Percentiles rank a stretch among this genome's conserved stretches.
These are phyloP conservation scores for Dascyllus trimaculatus DNA, from an alignment of 2,113 vertebrate species.

Conservation along the genomic window DNA sequence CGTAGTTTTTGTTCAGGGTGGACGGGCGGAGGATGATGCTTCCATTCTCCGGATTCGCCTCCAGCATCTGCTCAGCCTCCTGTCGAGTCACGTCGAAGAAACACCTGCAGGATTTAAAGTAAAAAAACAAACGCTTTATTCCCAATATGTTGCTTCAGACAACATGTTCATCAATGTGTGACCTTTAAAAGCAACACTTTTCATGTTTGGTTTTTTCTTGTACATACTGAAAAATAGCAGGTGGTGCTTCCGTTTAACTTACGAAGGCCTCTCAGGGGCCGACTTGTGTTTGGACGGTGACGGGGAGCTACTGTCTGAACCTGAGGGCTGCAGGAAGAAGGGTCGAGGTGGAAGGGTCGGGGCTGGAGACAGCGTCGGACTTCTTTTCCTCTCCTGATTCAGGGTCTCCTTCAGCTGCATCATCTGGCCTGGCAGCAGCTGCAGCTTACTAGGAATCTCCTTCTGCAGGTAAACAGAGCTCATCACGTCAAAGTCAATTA, in stretches of 20 bases:
- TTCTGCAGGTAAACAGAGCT: slow-evolving; percentile 71
- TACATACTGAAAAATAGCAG: background rate
- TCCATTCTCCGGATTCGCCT: slow-evolving; percentile 67
- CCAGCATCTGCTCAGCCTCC: slow-evolving; percentile 76
- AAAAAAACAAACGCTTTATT: background rate
- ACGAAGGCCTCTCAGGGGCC: slow-evolving; percentile 39
- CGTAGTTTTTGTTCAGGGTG: slow-evolving; percentile 67
- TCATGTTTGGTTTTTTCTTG: too few relatives aligned
- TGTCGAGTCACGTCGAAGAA: slow-evolving; percentile 74
- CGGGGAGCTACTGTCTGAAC: background rate
- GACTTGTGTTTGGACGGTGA: background rate
- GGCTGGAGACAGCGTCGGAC: rapidly evolving
- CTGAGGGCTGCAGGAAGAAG: background rate
- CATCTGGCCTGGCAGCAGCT: slow-evolving; percentile 87
- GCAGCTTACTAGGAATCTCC: slow-evolving; percentile 82
- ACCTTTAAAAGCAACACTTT: background rate
- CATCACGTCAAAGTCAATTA: background rate
- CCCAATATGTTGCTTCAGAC: too few relatives aligned
- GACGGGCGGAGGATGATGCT: slow-evolving; percentile 80
- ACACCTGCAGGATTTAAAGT: slow-evolving; percentile 63
- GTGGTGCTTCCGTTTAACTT: slow-evolving; percentile 12
- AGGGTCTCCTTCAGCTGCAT: slow-evolving; percentile 81
- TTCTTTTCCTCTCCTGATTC: slow-evolving; percentile 80
- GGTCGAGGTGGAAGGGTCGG: slow-evolving; percentile 61
- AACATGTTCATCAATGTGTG: background rate